Conservation (phyloP, 2,797 vertebrate species). For the Eupleurogrammus muticus region DNA sequence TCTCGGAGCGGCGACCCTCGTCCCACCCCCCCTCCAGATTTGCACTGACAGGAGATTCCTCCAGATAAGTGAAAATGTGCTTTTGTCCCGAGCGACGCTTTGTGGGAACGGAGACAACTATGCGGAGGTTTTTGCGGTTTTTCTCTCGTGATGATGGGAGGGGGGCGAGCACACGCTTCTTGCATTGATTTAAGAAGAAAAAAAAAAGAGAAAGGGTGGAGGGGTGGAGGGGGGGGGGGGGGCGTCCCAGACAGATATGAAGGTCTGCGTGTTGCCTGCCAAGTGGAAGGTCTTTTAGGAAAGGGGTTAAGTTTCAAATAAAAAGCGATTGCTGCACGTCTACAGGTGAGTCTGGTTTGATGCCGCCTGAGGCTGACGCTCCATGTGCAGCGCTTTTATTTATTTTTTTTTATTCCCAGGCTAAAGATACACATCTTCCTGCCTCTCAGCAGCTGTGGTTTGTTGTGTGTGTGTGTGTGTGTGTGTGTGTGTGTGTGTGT, state of each 20-base stretch:
- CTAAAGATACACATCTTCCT: slow-evolving; percentile 75
- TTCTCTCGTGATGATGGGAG: slow-evolving; percentile 56
- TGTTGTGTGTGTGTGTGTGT: slow-evolving; percentile 40
- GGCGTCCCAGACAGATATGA: slow-evolving; percentile 65
- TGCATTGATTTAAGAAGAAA: slow-evolving; percentile 61
- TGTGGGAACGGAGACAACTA: slow-evolving; percentile 59
- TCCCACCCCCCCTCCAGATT: slow-evolving; percentile 18
- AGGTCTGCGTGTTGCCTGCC: slow-evolving; percentile 44
- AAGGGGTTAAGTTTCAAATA: slow-evolving; percentile 66
- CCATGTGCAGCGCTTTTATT: slow-evolving; percentile 36
- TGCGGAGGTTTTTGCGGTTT: slow-evolving; percentile 58
- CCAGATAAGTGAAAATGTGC: slow-evolving; percentile 56
- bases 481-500: slow-evolving; percentile 45
- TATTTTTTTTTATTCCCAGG: slow-evolving; percentile 30
- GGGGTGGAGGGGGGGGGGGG: too few relatives aligned
- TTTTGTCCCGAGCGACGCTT: slow-evolving; percentile 47
- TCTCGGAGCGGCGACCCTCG: slow-evolving; percentile 55
- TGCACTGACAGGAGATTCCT: slow-evolving; percentile 53
- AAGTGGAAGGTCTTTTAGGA: slow-evolving; percentile 56
- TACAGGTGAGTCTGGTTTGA: slow-evolving; percentile 71
- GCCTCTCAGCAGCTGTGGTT: slow-evolving; percentile 68
- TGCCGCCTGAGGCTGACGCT: slow-evolving; percentile 66
- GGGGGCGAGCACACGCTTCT: slow-evolving; percentile 50
- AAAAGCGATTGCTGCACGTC: slow-evolving; percentile 50
- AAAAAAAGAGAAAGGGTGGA: too few relatives aligned